Percentiles rank a stretch among this genome's conserved stretches.
phyloP scores from a whole-genome alignment of 2,797 vertebrate species.

The Sarcophilus harrisii region DNA sequence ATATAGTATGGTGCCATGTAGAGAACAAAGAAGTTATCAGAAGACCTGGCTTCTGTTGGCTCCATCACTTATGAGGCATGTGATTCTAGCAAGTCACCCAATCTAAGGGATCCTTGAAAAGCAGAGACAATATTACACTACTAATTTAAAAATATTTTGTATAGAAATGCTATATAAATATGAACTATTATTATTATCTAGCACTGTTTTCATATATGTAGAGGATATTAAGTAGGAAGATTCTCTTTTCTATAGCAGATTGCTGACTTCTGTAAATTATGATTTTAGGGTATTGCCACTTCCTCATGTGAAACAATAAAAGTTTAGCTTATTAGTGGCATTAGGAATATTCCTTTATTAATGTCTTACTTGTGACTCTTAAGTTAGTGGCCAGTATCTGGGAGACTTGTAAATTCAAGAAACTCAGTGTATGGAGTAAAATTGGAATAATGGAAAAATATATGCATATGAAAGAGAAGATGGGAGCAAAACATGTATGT shows the following conservation, averaged over 20 bases:
- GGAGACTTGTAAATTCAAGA: background rate
- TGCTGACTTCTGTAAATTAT: background rate
- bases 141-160: background rate
- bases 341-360: background rate
- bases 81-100: background rate
- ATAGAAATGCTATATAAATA: background rate
- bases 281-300: background rate
- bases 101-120: background rate
- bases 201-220: background rate
- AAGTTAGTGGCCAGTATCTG: background rate
- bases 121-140: background rate
- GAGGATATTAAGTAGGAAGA: background rate
- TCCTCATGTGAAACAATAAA: background rate
- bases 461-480: background rate
- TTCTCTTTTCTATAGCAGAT: background rate
- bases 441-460: conserved; percentile 3
- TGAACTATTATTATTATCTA: background rate
- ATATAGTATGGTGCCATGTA: background rate
- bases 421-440: background rate
- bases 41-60: background rate
- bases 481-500: background rate
- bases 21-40: background rate
- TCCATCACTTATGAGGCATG: background rate
- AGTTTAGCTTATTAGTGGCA: background rate
- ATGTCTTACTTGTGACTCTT: background rate